Percentiles rank a stretch among this genome's conserved stretches.
phyloP scores from a whole-genome alignment of 2,888 invertebrate species.

The Germaria angustata region DNA sequence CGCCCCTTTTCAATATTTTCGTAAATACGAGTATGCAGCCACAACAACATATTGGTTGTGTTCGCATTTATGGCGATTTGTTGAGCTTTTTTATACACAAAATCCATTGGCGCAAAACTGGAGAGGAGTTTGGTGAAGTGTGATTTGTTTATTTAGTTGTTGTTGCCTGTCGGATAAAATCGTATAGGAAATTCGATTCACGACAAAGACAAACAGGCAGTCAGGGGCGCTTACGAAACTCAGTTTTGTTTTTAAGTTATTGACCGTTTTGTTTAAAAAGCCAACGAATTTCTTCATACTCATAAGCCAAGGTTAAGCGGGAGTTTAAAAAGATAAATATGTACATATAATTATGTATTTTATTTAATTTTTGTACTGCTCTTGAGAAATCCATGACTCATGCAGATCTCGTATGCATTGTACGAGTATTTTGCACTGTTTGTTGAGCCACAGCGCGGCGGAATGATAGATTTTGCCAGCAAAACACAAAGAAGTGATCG shows the following conservation, averaged over 20 bases:
- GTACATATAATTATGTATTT: slow-evolving; percentile 9
- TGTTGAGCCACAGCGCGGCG: slow-evolving; percentile 42
- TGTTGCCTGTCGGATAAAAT: not conserved
- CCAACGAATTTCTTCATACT: slow-evolving; percentile 56
- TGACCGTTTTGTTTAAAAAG: slow-evolving; percentile 56
- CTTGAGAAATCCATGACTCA: slow-evolving; percentile 37
- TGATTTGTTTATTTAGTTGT: slow-evolving; percentile 49
- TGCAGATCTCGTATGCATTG: slow-evolving; percentile 4
- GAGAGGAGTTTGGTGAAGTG: not conserved
- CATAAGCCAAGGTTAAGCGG: slow-evolving; percentile 60
- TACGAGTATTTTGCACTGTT: slow-evolving; percentile 14
- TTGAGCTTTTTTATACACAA: slow-evolving; percentile 39
- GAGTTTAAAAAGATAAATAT: slow-evolving; percentile 48
- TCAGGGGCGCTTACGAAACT: not conserved
- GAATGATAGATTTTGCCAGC: not conserved
- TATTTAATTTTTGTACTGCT: not conserved
- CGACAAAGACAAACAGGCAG: not conserved
- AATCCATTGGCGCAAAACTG: not conserved
- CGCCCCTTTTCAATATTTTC: not conserved
- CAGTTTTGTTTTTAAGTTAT: slow-evolving; percentile 37
- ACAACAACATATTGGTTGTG: not conserved
- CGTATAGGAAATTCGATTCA: no score
- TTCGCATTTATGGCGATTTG: slow-evolving; percentile 37
- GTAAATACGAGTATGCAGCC: not conserved
- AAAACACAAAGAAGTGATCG: slow-evolving; percentile 12